Conservation (phyloP, 1,140 invertebrate species). For the Lepidotrigona ventralis region DNA sequence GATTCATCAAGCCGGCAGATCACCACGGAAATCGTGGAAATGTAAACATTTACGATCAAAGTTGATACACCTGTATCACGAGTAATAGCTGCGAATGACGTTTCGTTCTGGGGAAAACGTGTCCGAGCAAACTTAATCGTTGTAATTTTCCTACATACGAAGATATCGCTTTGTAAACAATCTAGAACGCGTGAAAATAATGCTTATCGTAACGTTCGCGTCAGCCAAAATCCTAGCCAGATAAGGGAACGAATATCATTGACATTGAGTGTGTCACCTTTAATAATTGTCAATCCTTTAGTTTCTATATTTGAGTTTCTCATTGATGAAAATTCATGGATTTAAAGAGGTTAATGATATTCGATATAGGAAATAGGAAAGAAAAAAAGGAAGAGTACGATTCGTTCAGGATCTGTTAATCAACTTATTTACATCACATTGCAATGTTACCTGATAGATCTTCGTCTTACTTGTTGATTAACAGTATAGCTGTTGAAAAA, state of each 20-base stretch:
- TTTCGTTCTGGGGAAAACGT: too few relatives aligned
- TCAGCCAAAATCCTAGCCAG: conserved; percentile 24
- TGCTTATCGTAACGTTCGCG: conserved; percentile 33
- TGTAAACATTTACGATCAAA: not conserved
- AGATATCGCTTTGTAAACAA: not conserved
- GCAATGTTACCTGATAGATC: not conserved
- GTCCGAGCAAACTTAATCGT: not conserved
- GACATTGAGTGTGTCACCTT: not conserved
- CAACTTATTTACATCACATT: not conserved
- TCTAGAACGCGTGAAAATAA: not conserved
- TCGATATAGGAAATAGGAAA: not conserved
- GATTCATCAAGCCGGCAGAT: conserved; percentile 6
- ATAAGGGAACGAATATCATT: not conserved
- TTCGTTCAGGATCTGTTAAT: not conserved
- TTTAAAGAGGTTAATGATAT: not conserved
- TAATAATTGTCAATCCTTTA: not conserved
- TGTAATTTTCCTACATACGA: not conserved
- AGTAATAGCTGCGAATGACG: not conserved
- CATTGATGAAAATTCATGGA: not conserved
- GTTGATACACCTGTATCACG: not conserved
- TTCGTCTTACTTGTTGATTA: not conserved
- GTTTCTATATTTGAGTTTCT: not conserved
- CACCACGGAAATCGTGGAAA: not conserved
- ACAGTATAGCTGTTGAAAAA: not conserved
- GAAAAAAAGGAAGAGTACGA: not conserved